Evolutionary conservation across 2,113 vertebrate genomes (phyloP).

Genomic region (Marmota flaviventris): DNA sequence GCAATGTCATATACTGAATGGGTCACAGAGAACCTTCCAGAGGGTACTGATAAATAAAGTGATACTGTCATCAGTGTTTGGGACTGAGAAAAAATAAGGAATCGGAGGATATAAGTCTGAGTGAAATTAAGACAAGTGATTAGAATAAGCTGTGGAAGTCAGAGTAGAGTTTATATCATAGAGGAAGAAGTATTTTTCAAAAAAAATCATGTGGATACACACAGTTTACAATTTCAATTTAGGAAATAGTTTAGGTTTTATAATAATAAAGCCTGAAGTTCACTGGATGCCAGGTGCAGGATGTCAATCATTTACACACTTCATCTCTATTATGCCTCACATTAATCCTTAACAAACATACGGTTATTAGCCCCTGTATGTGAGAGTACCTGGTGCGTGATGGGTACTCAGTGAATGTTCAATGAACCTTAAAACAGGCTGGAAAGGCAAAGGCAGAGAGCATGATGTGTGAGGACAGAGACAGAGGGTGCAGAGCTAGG

Average conservation of each 20-base stretch:
- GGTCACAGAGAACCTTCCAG: not conserved
- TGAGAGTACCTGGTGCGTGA: not conserved
- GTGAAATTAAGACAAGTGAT: not conserved
- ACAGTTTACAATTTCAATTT: constrained; percentile 17
- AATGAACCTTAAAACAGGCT: not conserved
- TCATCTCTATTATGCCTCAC: not conserved
- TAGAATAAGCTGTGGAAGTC: not conserved
- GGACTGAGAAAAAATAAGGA: not conserved
- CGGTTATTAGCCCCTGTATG: not conserved
- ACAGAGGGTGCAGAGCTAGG: fast-evolving
- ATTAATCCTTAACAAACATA: not conserved
- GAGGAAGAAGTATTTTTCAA: not conserved
- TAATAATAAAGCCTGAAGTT: not conserved
- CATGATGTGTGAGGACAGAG: not conserved
- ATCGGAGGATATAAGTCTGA: not conserved
- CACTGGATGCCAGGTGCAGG: not conserved
- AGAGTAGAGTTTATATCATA: not conserved
- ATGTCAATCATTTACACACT: not conserved
- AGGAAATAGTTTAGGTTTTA: not conserved
- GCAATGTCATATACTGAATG: not conserved
- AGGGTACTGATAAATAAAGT: not conserved
- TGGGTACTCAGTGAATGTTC: not conserved
- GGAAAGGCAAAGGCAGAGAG: not conserved
- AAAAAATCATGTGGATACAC: not conserved
- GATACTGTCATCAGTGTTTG: not conserved